Conservation (phyloP, 2,113 vertebrate species). For the Scortum barcoo region DNA sequence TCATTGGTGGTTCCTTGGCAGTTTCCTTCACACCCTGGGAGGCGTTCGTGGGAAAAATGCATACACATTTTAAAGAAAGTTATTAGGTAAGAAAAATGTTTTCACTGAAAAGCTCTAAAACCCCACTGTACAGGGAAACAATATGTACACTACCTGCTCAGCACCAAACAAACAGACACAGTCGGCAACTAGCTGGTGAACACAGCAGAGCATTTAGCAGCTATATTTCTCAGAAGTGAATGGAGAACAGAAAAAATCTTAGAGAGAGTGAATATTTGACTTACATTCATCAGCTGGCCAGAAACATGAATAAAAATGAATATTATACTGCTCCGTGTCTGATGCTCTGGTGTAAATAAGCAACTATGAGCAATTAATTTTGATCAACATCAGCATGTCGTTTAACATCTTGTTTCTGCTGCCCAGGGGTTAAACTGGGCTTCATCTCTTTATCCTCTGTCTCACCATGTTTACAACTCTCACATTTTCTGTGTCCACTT, state of each 20-base stretch:
- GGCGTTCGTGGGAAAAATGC: conserved; percentile 10
- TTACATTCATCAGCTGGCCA: neutral
- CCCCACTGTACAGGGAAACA: too few relatives aligned
- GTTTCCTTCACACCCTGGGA: conserved; percentile 11
- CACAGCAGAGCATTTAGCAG: neutral
- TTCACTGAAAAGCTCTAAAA: neutral
- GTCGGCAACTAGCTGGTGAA: neutral
- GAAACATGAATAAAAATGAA: too few relatives aligned
- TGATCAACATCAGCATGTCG: too few relatives aligned
- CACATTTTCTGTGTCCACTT: neutral
- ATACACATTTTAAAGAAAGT: neutral
- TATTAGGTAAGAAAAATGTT: neutral
- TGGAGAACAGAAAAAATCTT: too few relatives aligned
- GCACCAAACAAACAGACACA: neutral
- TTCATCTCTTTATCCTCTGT: neutral
- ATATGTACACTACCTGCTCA: neutral
- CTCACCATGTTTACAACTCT: neutral
- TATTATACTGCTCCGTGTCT: neutral
- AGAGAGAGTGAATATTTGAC: too few relatives aligned
- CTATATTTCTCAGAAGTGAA: neutral
- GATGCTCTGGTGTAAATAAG: neutral
- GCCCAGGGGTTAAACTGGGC: neutral
- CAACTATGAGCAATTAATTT: too few relatives aligned
- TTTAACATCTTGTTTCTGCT: neutral
- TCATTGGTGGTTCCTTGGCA: conserved; percentile 30